Evolutionary conservation across 2,113 vertebrate genomes (phyloP).

Genomic region (Tapirus terrestris): DNA sequence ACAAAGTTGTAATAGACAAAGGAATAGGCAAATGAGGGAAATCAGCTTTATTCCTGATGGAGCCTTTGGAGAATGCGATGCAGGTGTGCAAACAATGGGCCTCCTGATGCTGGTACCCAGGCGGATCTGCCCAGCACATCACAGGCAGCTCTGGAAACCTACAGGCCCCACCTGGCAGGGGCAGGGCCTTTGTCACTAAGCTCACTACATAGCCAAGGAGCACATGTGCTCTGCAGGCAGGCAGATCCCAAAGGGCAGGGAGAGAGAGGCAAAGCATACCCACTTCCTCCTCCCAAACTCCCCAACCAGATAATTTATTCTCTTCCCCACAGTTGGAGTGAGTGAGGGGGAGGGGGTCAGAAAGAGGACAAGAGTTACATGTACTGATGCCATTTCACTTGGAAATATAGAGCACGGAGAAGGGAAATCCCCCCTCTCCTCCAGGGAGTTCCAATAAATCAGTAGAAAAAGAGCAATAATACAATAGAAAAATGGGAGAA

Average conservation of each 20-base stretch:
- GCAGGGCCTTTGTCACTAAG: not conserved
- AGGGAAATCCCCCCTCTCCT: not conserved
- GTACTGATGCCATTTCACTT: not conserved
- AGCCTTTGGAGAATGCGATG: rapidly evolving
- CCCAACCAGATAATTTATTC: not conserved
- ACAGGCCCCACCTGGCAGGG: not conserved
- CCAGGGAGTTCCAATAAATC: not conserved
- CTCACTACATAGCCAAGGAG: not conserved
- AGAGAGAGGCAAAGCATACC: not conserved
- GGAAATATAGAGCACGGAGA: not conserved
- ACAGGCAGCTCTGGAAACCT: not conserved
- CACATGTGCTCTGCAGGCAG: not conserved
- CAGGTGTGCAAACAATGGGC: not conserved
- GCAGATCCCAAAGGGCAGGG: not conserved
- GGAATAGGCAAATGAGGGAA: not conserved
- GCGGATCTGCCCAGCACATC: not conserved
- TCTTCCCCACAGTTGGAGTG: not conserved
- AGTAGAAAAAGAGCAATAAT: not conserved
- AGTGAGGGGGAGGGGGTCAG: not conserved
- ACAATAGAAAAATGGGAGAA: not conserved
- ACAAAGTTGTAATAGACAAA: not conserved
- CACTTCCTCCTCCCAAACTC: not conserved
- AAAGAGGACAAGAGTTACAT: not conserved
- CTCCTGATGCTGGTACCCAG: not conserved
- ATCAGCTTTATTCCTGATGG: not conserved